Evolutionary conservation across 2,113 vertebrate genomes (phyloP), one percentile per base, ranked within the genome.

Genomic region (Dromaius novaehollandiae): DNA sequence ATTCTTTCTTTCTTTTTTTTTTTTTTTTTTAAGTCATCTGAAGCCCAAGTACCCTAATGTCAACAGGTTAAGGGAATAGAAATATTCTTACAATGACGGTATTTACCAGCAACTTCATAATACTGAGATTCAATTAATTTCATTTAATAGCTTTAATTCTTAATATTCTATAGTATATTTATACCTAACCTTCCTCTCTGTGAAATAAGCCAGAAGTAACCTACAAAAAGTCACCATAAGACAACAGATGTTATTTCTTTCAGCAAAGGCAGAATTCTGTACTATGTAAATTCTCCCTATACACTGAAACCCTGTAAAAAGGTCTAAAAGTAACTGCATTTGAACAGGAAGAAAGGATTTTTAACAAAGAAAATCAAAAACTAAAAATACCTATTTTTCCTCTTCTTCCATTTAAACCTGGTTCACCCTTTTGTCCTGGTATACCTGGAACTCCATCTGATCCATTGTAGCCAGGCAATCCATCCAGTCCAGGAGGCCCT

Each of bases 391-490:
- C 98, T 88, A 94, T 97, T 98, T 98, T 98, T 46, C 97, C 95
- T 98, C 97, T 98, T 93, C 95, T 98, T 93, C 99, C 99, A 97
- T 93, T 98, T 94, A 98, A 97, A 84, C 99, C 99, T 93, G 98
- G 98, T 97, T 99, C 99, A 18, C 99, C 99, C n/a, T 98, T 99
- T 69, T 97, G 97, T 83, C 99, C 99, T 24, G 98, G 98, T 38
- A 94, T 70, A 36, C 99, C 99, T 34, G 98, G 98, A 48, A 96
- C 82, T 78, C 99, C 99, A 76, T 99, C 98, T 46, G 99, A 99
- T 66, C 99, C 99, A 19, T 99, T 99, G 95, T 98, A 92, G 64
- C 99, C 99, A 8, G 99, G 98, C 64, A 98, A 64, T 16, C 99
- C 99, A 70, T 98, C 97, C 2, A 79, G 76, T 70, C 99, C 99